Evolutionary conservation across 2,797 vertebrate genomes (phyloP), one percentile per base, ranked within the genome.

Genomic region (Spinibarbus caldwelli): DNA sequence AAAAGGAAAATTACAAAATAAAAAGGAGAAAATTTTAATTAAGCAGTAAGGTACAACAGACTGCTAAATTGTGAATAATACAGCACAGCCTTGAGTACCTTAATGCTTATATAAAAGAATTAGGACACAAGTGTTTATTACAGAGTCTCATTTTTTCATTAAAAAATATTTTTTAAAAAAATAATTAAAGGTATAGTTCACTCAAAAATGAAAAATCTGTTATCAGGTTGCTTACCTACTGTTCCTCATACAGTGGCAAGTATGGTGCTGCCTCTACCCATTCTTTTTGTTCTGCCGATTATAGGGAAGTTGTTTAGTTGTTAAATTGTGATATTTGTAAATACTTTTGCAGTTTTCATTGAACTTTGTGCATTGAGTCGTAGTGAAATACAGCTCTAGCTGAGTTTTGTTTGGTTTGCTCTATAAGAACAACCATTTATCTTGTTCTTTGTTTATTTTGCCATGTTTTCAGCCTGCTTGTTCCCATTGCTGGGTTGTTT

Each of bases 391-490:
- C 26, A 34, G 19, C 19, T 54, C 34, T 41, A n/a, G 41, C 38
- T 62, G 19, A 72, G 59, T 59, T 73, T 34, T 6, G 11, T 73
- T 73, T 73, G 54, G 26, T 45, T 57, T 72, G 80, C 80, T 34
- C 23, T 41, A 81, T 9, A 45, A 29, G n/a, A 82, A 34, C 67
- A 45, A 21, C 41, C 19, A n/a, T 75, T 75, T 47, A 64, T 75
- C 54, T 49, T 64, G 29, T 59, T 82, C 29, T 62, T 73, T 43
- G 68, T 43, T 59, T 45, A 45, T 59, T 82, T 59, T 82, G 38
- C 26, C 1, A 23, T 73, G 80, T 59, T 57, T 72, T 72, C 19
- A 52, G 34, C 47, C 5, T 14, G 17, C 47, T 41, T 19, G 7
- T 52, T 54, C 2, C 23, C 2, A 3, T 72, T 72, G 38, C 52